Evolutionary conservation across 2,797 vertebrate genomes (phyloP).

Genomic region (Lagorchestes hirsutus): DNA sequence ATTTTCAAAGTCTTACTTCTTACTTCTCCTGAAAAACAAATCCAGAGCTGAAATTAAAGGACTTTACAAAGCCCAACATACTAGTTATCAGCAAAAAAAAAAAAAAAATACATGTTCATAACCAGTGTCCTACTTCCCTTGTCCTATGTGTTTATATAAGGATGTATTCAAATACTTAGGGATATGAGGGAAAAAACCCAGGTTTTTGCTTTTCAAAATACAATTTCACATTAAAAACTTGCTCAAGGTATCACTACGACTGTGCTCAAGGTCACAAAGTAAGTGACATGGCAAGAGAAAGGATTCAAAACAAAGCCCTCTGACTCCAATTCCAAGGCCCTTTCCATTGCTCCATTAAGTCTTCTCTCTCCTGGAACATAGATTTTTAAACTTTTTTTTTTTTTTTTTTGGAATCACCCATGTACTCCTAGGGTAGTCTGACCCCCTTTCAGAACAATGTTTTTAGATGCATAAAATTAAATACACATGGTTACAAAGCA

Average conservation of each 20-base stretch:
- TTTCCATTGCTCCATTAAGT: background rate
- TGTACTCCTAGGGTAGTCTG: background rate
- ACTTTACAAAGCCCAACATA: rapidly evolving
- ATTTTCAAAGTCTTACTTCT: background rate
- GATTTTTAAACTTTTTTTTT: background rate
- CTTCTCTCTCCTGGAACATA: background rate
- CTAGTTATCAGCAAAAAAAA: background rate
- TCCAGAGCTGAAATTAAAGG: background rate
- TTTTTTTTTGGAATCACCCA: background rate
- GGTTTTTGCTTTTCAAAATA: background rate
- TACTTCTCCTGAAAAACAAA: background rate
- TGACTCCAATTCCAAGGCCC: background rate
- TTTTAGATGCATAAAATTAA: background rate
- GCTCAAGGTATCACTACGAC: background rate
- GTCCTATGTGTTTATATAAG: background rate
- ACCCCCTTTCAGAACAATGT: background rate
- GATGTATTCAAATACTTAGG: background rate
- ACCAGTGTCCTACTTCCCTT: background rate
- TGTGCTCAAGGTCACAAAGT: background rate
- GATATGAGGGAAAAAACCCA: background rate
- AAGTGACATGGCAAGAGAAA: background rate
- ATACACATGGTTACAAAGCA: background rate
- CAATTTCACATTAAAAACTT: background rate
- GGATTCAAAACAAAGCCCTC: background rate
- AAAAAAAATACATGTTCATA: background rate